phyloP scores from a whole-genome alignment of 1,140 invertebrate genomes.

The Drosophila nikananu region DNA sequence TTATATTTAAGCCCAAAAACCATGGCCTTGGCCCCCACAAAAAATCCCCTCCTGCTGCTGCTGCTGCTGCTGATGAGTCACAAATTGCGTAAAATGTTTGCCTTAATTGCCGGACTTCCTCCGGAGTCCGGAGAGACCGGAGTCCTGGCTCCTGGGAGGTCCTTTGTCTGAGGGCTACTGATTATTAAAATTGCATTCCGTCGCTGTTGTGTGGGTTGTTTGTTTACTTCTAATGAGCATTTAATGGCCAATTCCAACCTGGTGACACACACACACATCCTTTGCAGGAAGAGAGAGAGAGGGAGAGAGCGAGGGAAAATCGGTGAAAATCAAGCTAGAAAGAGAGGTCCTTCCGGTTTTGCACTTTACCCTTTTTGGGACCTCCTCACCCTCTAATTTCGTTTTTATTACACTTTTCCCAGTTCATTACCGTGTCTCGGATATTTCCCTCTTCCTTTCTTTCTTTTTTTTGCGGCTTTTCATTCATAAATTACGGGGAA shows the following conservation, averaged over 20 bases:
- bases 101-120: constrained; percentile 36
- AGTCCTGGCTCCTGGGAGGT: not conserved
- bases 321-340: constrained; percentile 2
- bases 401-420: constrained; percentile 48
- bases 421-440: constrained; percentile 18
- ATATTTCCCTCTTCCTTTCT: constrained; percentile 9
- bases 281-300: not conserved
- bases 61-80: constrained; percentile 27
- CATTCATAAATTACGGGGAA: constrained; percentile 79
- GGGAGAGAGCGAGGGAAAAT: not conserved
- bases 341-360: constrained; percentile 60
- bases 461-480: constrained; percentile 46
- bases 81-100: constrained; percentile 46
- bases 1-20: not conserved
- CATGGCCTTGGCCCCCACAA: not conserved
- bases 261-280: constrained; percentile 42
- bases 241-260: constrained; percentile 63
- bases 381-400: constrained; percentile 26
- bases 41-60: not conserved
- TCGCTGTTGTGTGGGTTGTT: constrained; percentile 52
- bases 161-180: constrained; percentile 37
- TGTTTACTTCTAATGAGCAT: constrained; percentile 78
- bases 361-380: constrained; percentile 39
- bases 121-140: not conserved
- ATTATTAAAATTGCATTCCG: constrained; percentile 52